Percentiles rank a stretch among this genome's conserved stretches.
phyloP scores from a whole-genome alignment of 2,797 vertebrate genomes.

The Mormyrops boulengeri region DNA sequence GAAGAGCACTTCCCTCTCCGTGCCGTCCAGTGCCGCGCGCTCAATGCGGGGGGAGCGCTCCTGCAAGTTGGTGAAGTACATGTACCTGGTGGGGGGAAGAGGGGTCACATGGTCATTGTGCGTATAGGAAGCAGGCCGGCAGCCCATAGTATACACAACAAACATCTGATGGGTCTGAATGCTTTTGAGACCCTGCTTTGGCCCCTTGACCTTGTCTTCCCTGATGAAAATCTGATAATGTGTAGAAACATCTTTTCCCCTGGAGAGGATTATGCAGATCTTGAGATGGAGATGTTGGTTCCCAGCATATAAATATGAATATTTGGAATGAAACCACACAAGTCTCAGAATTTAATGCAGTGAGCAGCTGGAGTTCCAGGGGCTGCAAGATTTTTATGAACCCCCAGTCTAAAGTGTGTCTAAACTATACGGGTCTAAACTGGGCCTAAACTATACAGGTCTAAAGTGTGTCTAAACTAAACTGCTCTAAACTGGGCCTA shows the following conservation, averaged over 20 bases:
- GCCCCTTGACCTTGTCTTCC: not conserved
- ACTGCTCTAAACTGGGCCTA: not conserved
- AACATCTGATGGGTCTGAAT: not conserved
- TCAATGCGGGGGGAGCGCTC: constrained; percentile 93
- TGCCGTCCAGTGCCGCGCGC: constrained; percentile 87
- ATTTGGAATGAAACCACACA: not conserved
- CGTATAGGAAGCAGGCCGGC: not conserved
- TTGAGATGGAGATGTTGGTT: not conserved
- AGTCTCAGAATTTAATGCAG: not conserved
- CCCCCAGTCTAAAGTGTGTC: not conserved
- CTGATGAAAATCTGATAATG: not conserved
- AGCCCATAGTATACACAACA: not conserved
- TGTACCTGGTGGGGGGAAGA: constrained; percentile 66
- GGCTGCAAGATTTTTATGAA: not conserved
- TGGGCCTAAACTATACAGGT: not conserved
- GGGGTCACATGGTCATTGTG: not conserved
- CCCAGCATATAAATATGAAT: not conserved
- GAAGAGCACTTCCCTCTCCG: constrained; percentile 89
- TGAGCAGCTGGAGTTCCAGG: not conserved
- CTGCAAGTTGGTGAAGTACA: constrained; percentile 98
- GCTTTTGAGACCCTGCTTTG: not conserved
- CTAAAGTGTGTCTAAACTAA: no score
- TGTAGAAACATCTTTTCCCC: not conserved
- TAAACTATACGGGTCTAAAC: not conserved
- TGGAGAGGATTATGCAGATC: not conserved